phyloP scores from a whole-genome alignment of 2,797 vertebrate species.

The Anomalospiza imberbis region DNA sequence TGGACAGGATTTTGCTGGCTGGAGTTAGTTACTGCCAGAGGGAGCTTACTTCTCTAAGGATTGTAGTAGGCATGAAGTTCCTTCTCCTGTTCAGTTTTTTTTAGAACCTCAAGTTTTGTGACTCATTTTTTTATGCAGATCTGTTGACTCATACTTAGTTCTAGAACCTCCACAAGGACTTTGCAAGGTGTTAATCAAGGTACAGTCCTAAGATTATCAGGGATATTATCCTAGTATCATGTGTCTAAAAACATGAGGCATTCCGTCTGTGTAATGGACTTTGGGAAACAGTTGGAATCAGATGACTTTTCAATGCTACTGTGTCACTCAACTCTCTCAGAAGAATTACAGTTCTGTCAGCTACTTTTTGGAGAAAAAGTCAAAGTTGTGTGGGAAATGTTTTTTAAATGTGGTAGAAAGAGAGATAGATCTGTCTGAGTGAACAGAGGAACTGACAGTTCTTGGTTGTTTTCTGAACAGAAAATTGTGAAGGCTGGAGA shows the following conservation, averaged over 20 bases:
- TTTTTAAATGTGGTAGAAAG: neutral
- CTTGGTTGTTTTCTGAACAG: slow-evolving; percentile 65
- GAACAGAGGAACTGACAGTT: neutral
- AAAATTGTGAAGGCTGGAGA: slow-evolving; percentile 96
- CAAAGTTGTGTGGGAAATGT: neutral
- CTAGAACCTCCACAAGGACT: neutral
- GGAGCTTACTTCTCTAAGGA: neutral
- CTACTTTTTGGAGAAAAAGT: neutral
- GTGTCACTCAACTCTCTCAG: neutral
- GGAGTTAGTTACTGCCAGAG: neutral
- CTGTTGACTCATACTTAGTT: neutral
- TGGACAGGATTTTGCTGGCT: slow-evolving; percentile 3
- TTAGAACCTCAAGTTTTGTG: neutral
- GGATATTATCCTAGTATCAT: too few relatives aligned
- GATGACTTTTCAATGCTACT: neutral
- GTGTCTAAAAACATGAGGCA: neutral
- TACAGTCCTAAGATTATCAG: neutral
- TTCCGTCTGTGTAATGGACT: neutral
- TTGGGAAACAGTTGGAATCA: neutral
- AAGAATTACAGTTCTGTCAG: neutral
- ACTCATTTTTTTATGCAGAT: neutral
- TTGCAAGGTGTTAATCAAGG: neutral
- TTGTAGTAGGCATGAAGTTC: neutral
- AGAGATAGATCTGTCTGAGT: neutral
- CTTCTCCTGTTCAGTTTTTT: neutral